Base-by-base conservation (phyloP, 2,113 vertebrate genomes). In the Lutjanus erythropterus region DNA sequence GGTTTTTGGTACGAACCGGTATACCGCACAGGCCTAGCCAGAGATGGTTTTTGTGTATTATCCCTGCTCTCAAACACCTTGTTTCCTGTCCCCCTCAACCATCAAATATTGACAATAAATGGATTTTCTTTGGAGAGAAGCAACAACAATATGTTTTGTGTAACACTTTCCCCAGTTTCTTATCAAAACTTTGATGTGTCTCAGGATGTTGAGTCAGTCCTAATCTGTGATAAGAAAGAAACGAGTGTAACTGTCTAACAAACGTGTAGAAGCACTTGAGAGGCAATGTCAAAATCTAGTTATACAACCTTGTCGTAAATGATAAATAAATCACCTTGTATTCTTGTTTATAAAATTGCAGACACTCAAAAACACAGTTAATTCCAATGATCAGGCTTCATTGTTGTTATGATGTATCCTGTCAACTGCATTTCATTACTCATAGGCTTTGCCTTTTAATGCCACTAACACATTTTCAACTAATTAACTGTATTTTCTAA, bases 391-490 rank as follows among this genome's bases (percentile, higher is more conserved):
- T 62, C 29, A 42, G 33, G 14, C 44, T 46, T 67, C 37, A 59
- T 79, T 71, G 58, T 49, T 52, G 23, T 64, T 33, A 55, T 62
- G 60, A 73, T 70, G 70, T 15, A 46, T 73, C 55, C 71, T 70
- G 42, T 88, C 56, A 68, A 75, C 41, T 11, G 18, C 49, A 44
- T 39, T 87, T 62, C 53, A 91, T 91, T 87, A 87, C 87, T 91
- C 58, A 84, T 62, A 69, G 62, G 9, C 73, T 50, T 65, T 80
- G 31, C 58, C 61, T 78, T 82, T 81, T 56, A 16, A 60, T 41
- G 37, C 72, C 53, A 74, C 61, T 65, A 80, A 81, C 74, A 79
- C 65, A 61, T 81, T 72, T 69, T 64, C 71, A 78, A 69, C 84
- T 78, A 39, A 90, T 93, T 65, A 59, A 74, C 71, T 25, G 55